Evolutionary conservation across 2,113 vertebrate species (phyloP).

Genomic region (Zapornia atra): DNA sequence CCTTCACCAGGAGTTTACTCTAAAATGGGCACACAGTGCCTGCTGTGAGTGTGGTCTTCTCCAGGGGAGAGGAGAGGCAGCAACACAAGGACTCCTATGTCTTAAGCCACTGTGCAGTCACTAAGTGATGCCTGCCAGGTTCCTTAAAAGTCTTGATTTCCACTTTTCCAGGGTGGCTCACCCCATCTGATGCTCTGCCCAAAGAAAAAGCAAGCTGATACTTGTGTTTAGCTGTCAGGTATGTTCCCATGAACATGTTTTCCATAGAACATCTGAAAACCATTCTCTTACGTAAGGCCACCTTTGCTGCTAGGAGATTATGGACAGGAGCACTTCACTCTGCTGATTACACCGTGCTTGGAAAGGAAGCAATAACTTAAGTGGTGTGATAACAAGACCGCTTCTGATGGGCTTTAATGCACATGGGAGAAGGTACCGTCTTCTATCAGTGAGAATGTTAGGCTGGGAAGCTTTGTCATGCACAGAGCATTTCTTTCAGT

Average conservation of each 20-base stretch:
- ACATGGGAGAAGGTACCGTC: neutral
- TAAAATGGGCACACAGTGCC: neutral
- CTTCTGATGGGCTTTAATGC: neutral
- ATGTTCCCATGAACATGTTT: neutral
- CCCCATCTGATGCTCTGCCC: neutral
- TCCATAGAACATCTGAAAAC: neutral
- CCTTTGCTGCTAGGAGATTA: neutral
- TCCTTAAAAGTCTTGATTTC: neutral
- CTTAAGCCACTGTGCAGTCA: neutral
- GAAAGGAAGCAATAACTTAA: slow-evolving; percentile 29
- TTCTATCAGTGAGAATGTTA: neutral
- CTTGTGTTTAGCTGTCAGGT: slow-evolving; percentile 14
- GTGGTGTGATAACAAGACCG: neutral
- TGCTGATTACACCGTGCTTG: neutral
- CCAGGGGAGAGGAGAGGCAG: neutral
- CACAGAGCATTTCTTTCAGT: neutral
- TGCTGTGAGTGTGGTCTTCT: neutral
- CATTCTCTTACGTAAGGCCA: fast-evolving
- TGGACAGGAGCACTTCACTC: neutral
- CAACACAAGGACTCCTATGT: neutral
- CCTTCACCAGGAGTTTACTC: neutral
- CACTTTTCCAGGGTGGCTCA: neutral
- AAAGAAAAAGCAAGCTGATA: neutral
- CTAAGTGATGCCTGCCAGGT: neutral
- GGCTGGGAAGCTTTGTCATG: neutral